Conservation (phyloP, 2,113 vertebrate genomes). For the Excalfactoria chinensis region DNA sequence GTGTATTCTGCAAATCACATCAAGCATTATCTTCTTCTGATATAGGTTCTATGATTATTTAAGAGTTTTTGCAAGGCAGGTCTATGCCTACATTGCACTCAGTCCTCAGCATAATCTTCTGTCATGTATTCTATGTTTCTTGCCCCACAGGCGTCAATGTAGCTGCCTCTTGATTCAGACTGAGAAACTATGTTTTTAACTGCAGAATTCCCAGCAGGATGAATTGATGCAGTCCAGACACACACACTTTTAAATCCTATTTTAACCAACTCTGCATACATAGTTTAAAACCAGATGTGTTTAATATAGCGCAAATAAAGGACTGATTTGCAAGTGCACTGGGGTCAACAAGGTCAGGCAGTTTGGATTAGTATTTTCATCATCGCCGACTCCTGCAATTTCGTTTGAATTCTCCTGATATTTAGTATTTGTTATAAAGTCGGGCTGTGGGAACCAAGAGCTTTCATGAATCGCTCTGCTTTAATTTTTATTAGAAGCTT, state of each 20-base stretch:
- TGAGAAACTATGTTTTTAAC: neutral
- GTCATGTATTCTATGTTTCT: neutral
- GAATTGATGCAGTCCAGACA: conserved; percentile 4
- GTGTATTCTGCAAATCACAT: neutral
- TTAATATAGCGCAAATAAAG: neutral
- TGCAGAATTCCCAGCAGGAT: conserved; percentile 7
- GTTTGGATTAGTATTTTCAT: neutral
- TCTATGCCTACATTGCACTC: neutral
- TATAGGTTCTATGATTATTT: neutral
- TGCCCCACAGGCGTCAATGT: neutral
- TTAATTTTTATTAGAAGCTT: neutral
- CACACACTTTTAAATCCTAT: neutral
- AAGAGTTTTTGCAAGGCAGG: neutral
- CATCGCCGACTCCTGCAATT: neutral
- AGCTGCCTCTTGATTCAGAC: neutral
- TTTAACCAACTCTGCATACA: neutral
- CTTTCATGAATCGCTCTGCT: neutral
- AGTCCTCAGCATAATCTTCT: neutral
- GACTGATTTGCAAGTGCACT: neutral
- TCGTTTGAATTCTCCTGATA: neutral
- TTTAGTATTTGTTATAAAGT: neutral
- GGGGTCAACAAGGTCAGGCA: neutral
- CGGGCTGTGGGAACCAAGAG: neutral
- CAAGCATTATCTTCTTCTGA: conserved; percentile 15
- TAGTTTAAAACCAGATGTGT: neutral